Evolutionary conservation across 64 coral and sea anemone genomes (phyloP), one percentile per base, ranked within the genome.

Genomic region (Platygyra sinensis): DNA sequence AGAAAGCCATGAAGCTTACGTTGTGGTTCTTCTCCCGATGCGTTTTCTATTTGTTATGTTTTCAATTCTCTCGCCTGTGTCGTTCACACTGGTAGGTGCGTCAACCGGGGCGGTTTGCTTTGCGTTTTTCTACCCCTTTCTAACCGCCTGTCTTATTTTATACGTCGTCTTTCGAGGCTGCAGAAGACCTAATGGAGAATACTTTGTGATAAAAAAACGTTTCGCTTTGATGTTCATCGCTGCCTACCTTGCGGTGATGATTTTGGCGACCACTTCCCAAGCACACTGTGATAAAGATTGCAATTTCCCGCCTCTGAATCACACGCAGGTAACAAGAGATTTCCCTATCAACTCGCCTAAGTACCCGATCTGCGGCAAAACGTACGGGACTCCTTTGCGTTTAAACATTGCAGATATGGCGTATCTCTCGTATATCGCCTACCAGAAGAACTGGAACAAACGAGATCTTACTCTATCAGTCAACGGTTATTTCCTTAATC

Each of bases 331-430:
- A 15, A 20, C 30, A 59, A 59, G 1, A 4, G 8, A 39, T 22
- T 57, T 59, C 22, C 8, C 39, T 27, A 55, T 30, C 14, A 74
- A 46, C 9, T 20, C 29, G 19, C 67, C 57, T 31, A 89, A 82
- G 28, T 94, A 94, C 51, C 93, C 93, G 39, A 87, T 90, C 51
- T 94, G 93, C 38, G 74, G 76, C 10, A 87, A 90, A 36, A 76
- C 22, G 3, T 94, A 46, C 42, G 42, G 93, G 93, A 86, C 88
- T 25, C 73, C 82, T 0, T 75, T 90, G 5, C 18, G 52, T 18
- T 28, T 94, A 25, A 86, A 86, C 36, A 63, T 94, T 8, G 87
- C 93, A 52, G 93, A 94, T 57, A 64, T 90, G 13, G 93, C 93
- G 24, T 94, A 91, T 52, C 30, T 94, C 0, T 89, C 93, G 0